Evolutionary conservation across 2,113 vertebrate genomes (phyloP).

Genomic region (Falco punctatus): DNA sequence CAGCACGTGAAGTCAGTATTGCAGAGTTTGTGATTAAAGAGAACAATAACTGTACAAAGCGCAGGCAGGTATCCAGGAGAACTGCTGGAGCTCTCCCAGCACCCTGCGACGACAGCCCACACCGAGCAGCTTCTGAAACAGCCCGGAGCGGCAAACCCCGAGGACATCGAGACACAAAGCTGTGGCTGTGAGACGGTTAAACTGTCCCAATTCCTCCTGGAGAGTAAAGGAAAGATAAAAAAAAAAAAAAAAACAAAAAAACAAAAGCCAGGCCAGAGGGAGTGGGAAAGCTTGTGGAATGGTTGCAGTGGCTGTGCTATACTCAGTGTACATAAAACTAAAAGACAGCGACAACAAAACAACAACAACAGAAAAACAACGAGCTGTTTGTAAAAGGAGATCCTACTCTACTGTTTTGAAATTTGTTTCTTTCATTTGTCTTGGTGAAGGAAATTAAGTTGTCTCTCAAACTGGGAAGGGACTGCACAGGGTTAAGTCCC

Average conservation of each 20-base stretch:
- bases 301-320: neutral
- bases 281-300: neutral
- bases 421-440: neutral
- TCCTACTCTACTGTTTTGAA: neutral
- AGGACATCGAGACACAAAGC: neutral
- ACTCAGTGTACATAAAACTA: neutral
- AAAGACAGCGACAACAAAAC: neutral
- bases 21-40: neutral
- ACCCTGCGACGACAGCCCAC: neutral
- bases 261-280: neutral
- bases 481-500: neutral
- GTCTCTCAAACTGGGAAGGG: neutral
- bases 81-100: neutral
- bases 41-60: neutral
- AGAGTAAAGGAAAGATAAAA: neutral
- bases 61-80: neutral
- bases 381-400: neutral
- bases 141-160: neutral
- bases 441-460: neutral
- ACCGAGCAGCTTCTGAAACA: neutral
- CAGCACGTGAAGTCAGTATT: neutral
- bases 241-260: too few species aligned
- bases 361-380: neutral
- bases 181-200: neutral
- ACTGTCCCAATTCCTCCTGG: neutral